phyloP scores from a whole-genome alignment of 2,113 vertebrate genomes.

The Calidris pugnax region DNA sequence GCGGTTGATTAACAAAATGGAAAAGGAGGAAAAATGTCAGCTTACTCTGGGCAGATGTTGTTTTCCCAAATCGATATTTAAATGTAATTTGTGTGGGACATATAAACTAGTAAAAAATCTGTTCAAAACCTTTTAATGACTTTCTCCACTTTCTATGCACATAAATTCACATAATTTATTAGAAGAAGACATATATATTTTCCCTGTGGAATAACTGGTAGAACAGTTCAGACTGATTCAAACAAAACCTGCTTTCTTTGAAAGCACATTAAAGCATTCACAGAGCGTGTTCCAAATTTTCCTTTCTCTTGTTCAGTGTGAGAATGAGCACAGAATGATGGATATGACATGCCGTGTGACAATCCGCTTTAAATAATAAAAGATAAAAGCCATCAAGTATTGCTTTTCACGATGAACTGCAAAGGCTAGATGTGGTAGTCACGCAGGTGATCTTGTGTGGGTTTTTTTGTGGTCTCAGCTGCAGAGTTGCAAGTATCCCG shows the following conservation, averaged over 20 bases:
- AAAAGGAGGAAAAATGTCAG: constrained; percentile 2
- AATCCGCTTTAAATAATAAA: constrained; percentile 3
- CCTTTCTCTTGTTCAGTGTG: neutral
- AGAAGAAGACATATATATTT: neutral
- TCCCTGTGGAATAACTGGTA: neutral
- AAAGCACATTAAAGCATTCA: constrained; percentile 28
- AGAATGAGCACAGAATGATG: constrained; percentile 1
- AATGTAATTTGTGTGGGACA: neutral
- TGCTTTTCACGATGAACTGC: constrained; percentile 25
- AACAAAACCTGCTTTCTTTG: constrained; percentile 26
- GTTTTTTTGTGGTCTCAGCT: neutral
- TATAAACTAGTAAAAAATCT: constrained; percentile 8
- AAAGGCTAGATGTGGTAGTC: neutral
- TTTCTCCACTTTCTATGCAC: constrained; percentile 30
- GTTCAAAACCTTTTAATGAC: constrained; percentile 1
- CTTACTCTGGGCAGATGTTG: neutral
- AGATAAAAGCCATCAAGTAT: constrained; percentile 8
- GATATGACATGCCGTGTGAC: constrained; percentile 3
- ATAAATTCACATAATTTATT: constrained; percentile 28
- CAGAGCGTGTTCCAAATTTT: neutral
- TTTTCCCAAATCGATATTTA: neutral
- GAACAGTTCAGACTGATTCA: neutral
- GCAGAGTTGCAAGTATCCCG: neutral
- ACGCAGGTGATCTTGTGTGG: neutral
- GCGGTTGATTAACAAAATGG: neutral